A percentile compares a stretch with the other conserved stretches of the same genome.
Evolutionary conservation across 2,113 vertebrate genomes (phyloP).

Genomic region (Verasper variegatus): DNA sequence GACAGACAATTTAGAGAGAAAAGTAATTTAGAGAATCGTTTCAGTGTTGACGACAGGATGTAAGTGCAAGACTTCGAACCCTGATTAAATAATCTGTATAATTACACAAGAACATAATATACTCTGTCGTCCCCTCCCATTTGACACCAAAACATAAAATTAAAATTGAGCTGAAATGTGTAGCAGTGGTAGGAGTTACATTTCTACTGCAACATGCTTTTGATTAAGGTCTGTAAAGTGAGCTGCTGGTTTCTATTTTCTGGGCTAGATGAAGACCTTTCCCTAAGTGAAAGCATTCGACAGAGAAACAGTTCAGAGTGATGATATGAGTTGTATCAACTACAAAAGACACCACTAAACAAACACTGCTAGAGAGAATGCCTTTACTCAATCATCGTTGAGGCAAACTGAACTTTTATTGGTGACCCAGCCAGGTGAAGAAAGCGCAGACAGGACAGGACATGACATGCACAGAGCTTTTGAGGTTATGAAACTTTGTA

Average conservation of each 20-base stretch:
- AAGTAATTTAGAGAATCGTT: background rate
- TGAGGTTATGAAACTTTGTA: constrained; percentile 58
- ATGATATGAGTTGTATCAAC: constrained; percentile 43
- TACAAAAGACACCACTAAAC: constrained; percentile 23
- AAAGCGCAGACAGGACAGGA: constrained; percentile 38
- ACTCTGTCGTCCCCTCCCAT: background rate
- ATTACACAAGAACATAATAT: background rate
- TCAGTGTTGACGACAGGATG: constrained; percentile 6
- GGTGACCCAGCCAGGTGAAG: constrained; percentile 48
- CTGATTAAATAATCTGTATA: background rate
- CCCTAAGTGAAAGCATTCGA: constrained; percentile 22
- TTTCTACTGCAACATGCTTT: constrained; percentile 43
- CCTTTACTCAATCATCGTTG: background rate
- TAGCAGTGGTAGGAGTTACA: constrained; percentile 15
- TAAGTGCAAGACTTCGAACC: background rate
- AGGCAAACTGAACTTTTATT: background rate
- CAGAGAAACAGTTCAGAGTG: constrained; percentile 37
- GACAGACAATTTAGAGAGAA: constrained; percentile 21
- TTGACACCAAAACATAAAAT: constrained; percentile 20
- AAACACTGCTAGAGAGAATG: constrained; percentile 7
- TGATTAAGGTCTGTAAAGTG: constrained; percentile 26
- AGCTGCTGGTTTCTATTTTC: constrained; percentile 59
- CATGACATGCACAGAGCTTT: constrained; percentile 23
- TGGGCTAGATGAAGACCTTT: constrained; percentile 41
- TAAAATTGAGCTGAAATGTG: constrained; percentile 20